Evolutionary conservation across 2,797 vertebrate species (phyloP).

Genomic region (Poeciliopsis infans): DNA sequence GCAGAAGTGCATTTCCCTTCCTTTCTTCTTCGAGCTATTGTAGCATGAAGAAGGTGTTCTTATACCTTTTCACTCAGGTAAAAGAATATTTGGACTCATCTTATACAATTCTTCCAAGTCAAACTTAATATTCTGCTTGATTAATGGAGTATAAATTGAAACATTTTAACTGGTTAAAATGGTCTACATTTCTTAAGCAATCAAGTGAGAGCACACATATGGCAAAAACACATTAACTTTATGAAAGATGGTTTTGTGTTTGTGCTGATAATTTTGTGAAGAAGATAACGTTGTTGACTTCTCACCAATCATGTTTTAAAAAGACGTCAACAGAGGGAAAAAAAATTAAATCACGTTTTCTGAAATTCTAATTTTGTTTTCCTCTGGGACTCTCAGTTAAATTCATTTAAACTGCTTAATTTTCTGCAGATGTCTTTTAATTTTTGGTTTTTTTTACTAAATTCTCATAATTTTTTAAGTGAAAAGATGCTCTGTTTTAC

Average conservation of each 20-base stretch:
- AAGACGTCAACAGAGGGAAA: not conserved
- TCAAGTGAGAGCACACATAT: not conserved
- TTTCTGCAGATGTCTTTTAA: not conserved
- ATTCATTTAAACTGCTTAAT: not conserved
- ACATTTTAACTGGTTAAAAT: not conserved
- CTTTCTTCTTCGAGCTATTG: conserved; percentile 12
- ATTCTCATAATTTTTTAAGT: not conserved
- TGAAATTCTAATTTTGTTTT: not conserved
- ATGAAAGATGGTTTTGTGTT: not conserved
- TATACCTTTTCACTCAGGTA: too few species aligned
- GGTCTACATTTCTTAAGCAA: not conserved
- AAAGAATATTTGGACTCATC: not conserved
- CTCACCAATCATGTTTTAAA: not conserved
- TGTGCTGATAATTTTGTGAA: not conserved
- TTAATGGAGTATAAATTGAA: not conserved
- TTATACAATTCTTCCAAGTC: not conserved
- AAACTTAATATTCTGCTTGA: not conserved
- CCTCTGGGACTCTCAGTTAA: not conserved
- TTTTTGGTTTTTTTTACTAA: not conserved
- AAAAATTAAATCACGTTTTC: not conserved
- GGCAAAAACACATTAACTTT: not conserved
- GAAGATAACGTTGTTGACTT: not conserved
- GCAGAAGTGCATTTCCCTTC: conserved; percentile 34
- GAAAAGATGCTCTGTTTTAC: not conserved
- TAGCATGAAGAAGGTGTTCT: conserved; percentile 2